A percentile compares a stretch with the other conserved stretches of the same genome.
These are phyloP conservation scores for Hypotaenidia okinawae DNA, from an alignment of 2,797 vertebrate species.

Conservation along the genomic window DNA sequence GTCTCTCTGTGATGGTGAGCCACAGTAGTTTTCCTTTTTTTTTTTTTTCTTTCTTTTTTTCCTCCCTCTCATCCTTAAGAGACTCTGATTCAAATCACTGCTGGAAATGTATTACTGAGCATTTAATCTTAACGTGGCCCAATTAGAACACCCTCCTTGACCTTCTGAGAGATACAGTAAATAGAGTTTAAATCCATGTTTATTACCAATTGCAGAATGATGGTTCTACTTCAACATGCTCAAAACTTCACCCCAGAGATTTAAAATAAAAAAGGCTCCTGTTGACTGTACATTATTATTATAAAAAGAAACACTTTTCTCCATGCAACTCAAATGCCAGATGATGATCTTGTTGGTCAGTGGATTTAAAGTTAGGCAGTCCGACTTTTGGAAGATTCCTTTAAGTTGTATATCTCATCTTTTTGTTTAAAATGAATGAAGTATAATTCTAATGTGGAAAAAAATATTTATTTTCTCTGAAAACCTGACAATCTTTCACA, in stretches of 20 bases:
- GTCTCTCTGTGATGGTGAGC: neutral
- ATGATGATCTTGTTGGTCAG: neutral
- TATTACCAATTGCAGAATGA: neutral
- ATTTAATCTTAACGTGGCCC: neutral
- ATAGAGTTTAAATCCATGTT: neutral
- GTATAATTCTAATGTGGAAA: neutral
- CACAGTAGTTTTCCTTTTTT: neutral
- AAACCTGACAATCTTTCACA: neutral
- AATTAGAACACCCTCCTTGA: neutral
- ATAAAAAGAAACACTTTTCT: neutral
- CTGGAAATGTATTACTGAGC: neutral
- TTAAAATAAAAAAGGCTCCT: neutral
- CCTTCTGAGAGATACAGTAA: neutral
- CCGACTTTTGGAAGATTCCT: neutral
- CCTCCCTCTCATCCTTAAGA: neutral
- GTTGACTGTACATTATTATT: neutral
- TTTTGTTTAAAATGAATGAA: neutral
- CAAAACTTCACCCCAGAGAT: neutral
- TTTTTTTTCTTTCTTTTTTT: fast-evolving
- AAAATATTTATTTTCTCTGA: neutral
- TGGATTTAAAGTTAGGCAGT: neutral
- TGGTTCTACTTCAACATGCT: neutral
- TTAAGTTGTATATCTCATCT: neutral
- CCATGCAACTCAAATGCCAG: neutral
- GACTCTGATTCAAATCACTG: neutral